Conservation (phyloP, 2,113 vertebrate genomes). For the Nibea coibor region DNA sequence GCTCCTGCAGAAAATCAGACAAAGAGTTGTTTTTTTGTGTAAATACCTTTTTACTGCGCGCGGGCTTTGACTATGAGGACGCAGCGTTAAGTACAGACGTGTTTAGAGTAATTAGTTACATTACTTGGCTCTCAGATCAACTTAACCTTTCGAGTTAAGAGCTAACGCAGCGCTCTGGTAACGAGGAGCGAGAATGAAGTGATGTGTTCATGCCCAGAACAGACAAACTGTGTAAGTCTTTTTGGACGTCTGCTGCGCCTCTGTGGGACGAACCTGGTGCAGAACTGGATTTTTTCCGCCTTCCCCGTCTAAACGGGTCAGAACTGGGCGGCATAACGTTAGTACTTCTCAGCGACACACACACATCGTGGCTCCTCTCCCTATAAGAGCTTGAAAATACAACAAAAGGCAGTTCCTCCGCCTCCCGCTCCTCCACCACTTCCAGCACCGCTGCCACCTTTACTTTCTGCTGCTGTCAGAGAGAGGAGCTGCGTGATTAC, state of each 20-base stretch:
- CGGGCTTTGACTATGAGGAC: background rate
- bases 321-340: slow-evolving; percentile 27
- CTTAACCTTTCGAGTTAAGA: background rate
- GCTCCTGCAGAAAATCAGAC: slow-evolving; percentile 9
- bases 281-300: background rate
- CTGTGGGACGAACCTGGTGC: background rate
- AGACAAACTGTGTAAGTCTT: background rate
- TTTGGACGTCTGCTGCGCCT: background rate
- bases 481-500: slow-evolving; percentile 15
- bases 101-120: background rate
- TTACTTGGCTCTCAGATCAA: background rate
- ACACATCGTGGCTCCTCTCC: slow-evolving; percentile 14
- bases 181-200: background rate
- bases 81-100: background rate
- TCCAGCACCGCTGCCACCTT: slow-evolving; percentile 20
- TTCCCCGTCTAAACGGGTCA: slow-evolving; percentile 24
- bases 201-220: background rate
- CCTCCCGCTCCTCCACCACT: slow-evolving; percentile 17
- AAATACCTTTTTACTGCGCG: background rate
- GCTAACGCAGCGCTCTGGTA: background rate
- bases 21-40: slow-evolving; percentile 2
- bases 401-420: slow-evolving; percentile 36
- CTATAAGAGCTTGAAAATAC: slow-evolving; percentile 15
- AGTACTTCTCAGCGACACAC: slow-evolving; percentile 34
- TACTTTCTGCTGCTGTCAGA: slow-evolving; percentile 24